Percentiles rank a stretch among this genome's conserved stretches.
Evolutionary conservation across 2,113 vertebrate species (phyloP).

Genomic region (Tragulus kanchil): DNA sequence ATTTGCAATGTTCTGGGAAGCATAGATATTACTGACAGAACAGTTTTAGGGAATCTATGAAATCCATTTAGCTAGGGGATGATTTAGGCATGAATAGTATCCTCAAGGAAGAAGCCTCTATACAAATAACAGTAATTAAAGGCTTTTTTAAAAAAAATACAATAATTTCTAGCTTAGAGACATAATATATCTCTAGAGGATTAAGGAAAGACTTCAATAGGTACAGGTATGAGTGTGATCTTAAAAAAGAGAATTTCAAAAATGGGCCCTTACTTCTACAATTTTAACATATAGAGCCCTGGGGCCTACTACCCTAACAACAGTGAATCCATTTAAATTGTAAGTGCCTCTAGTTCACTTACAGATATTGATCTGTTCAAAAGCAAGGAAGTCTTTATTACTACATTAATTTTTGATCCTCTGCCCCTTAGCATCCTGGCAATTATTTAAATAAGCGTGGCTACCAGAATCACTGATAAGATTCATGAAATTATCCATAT

Average conservation of each 20-base stretch:
- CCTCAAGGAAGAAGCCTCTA: not conserved
- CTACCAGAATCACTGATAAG: conserved; percentile 11
- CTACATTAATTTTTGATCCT: conserved; percentile 70
- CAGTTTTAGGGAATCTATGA: not conserved
- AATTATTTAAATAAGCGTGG: conserved; percentile 67
- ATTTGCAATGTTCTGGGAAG: not conserved
- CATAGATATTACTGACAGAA: not conserved
- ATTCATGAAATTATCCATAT: conserved; percentile 8
- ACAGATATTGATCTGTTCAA: conserved; percentile 69
- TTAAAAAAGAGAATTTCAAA: not conserved
- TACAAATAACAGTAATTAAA: not conserved
- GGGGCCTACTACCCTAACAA: no score
- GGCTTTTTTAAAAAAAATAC: not conserved
- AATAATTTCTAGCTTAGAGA: not conserved
- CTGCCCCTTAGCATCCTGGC: conserved; percentile 15
- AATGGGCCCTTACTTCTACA: not conserved
- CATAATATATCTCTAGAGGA: not conserved
- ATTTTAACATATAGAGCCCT: conserved; percentile 38
- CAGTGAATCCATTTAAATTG: conserved; percentile 64
- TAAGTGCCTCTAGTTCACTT: conserved; percentile 62
- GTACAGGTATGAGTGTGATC: not conserved
- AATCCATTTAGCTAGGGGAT: not conserved
- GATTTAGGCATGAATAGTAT: not conserved
- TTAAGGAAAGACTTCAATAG: not conserved
- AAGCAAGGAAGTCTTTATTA: conserved; percentile 66